Evolutionary conservation across 2,113 vertebrate species (phyloP).

Genomic region (Zosterops hypoxanthus): DNA sequence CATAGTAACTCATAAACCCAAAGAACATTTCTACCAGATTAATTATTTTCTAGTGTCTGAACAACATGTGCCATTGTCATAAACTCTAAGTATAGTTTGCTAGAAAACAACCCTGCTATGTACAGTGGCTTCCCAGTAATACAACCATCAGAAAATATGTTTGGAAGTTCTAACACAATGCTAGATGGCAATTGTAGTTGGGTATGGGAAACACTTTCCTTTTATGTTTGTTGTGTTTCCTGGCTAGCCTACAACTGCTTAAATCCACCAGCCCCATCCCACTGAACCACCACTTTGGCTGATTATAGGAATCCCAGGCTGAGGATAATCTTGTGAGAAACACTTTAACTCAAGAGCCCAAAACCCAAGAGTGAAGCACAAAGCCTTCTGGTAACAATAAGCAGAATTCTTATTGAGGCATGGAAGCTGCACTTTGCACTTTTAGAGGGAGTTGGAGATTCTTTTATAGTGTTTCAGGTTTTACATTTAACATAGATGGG

Average conservation of each 20-base stretch:
- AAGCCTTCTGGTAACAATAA: not conserved
- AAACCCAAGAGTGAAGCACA: not conserved
- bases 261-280: not conserved
- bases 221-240: not conserved
- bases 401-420: not conserved
- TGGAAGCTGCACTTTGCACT: not conserved
- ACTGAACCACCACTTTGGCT: not conserved
- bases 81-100: not conserved
- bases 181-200: not conserved
- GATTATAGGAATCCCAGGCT: not conserved
- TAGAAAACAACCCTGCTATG: not conserved
- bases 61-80: not conserved
- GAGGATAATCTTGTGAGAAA: not conserved
- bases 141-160: not conserved
- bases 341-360: not conserved
- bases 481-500: not conserved
- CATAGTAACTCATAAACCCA: not conserved
- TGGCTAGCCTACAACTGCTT: not conserved
- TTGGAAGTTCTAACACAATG: not conserved
- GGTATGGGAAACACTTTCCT: not conserved
- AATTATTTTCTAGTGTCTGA: constrained; percentile 1
- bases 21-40: not conserved
- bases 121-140: not conserved
- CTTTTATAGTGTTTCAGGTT: not conserved
- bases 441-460: not conserved